Evolutionary conservation across 2,797 vertebrate genomes (phyloP), one percentile per base, ranked within the genome.

Genomic region (Sandelia bainsii): DNA sequence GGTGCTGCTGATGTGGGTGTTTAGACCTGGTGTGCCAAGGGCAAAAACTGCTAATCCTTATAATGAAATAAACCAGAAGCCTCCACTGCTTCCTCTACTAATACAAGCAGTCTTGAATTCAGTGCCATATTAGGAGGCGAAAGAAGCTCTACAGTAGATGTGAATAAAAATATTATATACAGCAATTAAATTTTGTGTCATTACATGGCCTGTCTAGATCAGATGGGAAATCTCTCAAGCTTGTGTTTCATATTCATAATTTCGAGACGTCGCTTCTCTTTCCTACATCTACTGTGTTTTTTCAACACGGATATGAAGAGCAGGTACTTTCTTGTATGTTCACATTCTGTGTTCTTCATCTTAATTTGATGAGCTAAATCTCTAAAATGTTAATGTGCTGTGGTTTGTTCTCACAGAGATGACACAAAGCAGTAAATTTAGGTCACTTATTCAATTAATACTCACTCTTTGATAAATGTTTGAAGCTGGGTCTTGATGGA

Each of bases 381-480:
- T 13, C 32, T 13, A 19, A 48, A 39, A 50, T 54, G 11, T 62
- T 42, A 57, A 65, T 34, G 50, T 59, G 9, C 19, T 50, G 45
- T 3, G 25, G 19, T 34, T 53, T 40, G 16, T 53, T 59, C 27
- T 68, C 45, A 53, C 16, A 49, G 45, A 62, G 49, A 62, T 37
- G 4, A 49, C 6, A 50, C 7, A 44, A 17, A 57, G 40, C 56
- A n/a, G n/a, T n/a, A 6, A 42, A 69, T 59, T 13, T 0, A 32
- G 45, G 57, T 25, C 29, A 73, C 29, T 29, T 3, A 19, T 14
- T 60, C 23, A 66, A 13, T 52, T 51, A 22, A 79, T 82, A 97
- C 97, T 97, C 93, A 99, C 97, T 99, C 98, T 96, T 98, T 98
- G 57, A 99, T 94, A 53, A 99, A 99, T n/a, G 94, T 95, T 88